phyloP scores from a whole-genome alignment of 1,140 invertebrate species.

The Aphaenogaster rudis region DNA sequence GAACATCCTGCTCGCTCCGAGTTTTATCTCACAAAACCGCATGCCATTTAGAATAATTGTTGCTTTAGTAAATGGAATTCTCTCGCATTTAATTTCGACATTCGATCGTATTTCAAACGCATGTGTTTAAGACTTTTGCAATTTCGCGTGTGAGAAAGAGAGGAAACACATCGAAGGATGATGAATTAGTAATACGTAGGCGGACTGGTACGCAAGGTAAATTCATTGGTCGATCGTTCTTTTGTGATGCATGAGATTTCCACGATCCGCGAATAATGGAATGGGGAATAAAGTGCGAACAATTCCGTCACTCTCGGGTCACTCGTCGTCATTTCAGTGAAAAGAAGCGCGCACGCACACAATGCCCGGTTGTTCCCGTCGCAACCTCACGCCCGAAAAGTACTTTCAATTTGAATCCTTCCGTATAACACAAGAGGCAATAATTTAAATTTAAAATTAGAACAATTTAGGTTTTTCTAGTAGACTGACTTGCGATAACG shows the following conservation, averaged over 20 bases:
- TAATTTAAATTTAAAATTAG: constrained; percentile 60
- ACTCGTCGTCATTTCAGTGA: constrained; percentile 43
- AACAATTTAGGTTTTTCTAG: constrained; percentile 16
- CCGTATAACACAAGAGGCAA: constrained; percentile 28
- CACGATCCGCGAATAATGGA: constrained; percentile 69
- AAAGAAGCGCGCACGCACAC: constrained; percentile 43
- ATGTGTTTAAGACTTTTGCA: constrained; percentile 44
- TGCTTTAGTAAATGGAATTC: neutral
- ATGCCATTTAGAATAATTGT: neutral
- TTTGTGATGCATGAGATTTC: constrained; percentile 75
- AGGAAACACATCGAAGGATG: constrained; percentile 44
- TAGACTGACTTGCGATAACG: neutral
- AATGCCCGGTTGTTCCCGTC: constrained; percentile 45
- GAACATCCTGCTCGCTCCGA: neutral
- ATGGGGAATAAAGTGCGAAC: constrained; percentile 74
- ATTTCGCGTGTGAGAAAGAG: constrained; percentile 20
- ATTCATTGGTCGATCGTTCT: constrained; percentile 70
- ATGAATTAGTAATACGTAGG: constrained; percentile 63
- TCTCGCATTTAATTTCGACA: constrained; percentile 22
- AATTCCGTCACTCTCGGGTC: constrained; percentile 67
- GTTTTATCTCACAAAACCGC: neutral
- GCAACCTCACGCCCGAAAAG: constrained; percentile 13
- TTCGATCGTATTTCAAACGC: neutral
- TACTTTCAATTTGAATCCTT: constrained; percentile 56
- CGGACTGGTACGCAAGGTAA: constrained; percentile 39